These are phyloP conservation scores for Catharus minimus DNA, from an alignment of 2,113 vertebrate species.

Conservation along the genomic window DNA sequence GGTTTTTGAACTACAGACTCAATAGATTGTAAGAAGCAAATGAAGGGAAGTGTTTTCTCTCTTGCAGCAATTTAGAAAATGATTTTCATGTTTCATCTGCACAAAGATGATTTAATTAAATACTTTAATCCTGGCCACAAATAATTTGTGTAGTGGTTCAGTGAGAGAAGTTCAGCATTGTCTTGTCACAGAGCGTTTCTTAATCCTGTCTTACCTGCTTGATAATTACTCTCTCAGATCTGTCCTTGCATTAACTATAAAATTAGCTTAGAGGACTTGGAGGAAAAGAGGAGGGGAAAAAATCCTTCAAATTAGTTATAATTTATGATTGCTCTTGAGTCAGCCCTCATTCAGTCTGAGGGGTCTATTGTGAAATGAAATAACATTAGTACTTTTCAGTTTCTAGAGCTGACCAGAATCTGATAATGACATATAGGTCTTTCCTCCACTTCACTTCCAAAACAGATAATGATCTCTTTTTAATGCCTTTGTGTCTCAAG, in stretches of 20 bases:
- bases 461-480: constrained; percentile 25
- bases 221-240: constrained; percentile 59
- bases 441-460: neutral
- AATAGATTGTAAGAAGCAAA: constrained; percentile 33
- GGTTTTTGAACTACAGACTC: constrained; percentile 28
- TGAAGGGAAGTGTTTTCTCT: neutral
- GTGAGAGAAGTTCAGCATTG: constrained; percentile 19
- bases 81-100: constrained; percentile 44
- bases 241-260: constrained; percentile 32
- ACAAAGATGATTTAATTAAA: constrained; percentile 65
- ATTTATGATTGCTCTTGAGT: constrained; percentile 27
- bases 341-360: neutral
- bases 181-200: constrained; percentile 34
- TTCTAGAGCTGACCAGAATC: neutral
- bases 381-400: neutral
- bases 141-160: constrained; percentile 43
- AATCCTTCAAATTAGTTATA: constrained; percentile 4
- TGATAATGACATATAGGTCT: neutral
- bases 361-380: neutral
- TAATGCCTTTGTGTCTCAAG: constrained; percentile 7
- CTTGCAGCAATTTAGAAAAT: constrained; percentile 31
- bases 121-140: constrained; percentile 61
- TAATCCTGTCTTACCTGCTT: constrained; percentile 46
- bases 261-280: constrained; percentile 50
- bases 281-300: neutral